Evolutionary conservation across 2,797 vertebrate species (phyloP).

Genomic region (Gastrophryne carolinensis): DNA sequence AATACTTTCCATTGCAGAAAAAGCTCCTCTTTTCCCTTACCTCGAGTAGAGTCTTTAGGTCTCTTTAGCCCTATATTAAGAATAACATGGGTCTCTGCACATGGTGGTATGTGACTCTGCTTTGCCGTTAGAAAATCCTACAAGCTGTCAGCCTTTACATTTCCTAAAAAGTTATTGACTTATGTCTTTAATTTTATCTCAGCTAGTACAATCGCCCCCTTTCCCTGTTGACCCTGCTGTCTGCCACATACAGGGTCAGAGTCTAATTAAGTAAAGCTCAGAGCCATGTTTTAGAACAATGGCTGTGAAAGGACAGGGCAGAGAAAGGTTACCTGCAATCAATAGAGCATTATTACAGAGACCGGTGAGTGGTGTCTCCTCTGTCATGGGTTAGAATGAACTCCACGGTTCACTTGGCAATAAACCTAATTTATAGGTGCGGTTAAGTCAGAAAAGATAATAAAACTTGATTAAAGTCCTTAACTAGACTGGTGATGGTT

Average conservation of each 20-base stretch:
- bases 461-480: slow-evolving; percentile 21
- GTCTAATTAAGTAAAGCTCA: neutral
- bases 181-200: neutral
- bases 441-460: slow-evolving; percentile 11
- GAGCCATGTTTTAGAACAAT: neutral
- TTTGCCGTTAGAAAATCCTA: neutral
- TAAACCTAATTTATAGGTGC: slow-evolving; percentile 32
- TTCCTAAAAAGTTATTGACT: neutral
- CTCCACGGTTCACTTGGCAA: slow-evolving; percentile 22
- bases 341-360: slow-evolving; percentile 30
- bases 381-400: slow-evolving; percentile 12
- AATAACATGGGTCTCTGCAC: too few relatives aligned
- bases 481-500: neutral
- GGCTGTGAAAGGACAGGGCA: neutral
- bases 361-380: slow-evolving; percentile 5
- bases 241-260: neutral
- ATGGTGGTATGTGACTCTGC: too few relatives aligned
- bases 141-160: neutral
- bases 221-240: neutral
- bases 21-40: too few relatives aligned
- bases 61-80: too few relatives aligned
- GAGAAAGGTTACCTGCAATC: slow-evolving; percentile 15
- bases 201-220: neutral
- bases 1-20: too few relatives aligned
- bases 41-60: too few relatives aligned